phyloP scores from a whole-genome alignment of 2,888 invertebrate species.

The Nemurella pictetii region DNA sequence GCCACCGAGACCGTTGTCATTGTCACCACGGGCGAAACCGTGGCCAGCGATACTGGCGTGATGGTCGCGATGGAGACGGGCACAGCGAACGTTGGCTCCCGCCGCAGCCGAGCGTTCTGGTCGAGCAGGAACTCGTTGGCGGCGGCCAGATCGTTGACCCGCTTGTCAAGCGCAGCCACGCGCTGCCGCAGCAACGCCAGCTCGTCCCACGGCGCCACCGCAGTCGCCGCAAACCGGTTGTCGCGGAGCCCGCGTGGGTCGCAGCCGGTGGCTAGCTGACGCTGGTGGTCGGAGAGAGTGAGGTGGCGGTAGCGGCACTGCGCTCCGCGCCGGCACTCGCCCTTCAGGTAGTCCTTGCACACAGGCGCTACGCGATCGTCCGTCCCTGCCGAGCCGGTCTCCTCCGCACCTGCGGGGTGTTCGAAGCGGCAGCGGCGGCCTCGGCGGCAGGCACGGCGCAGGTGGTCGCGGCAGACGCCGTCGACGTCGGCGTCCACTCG shows the following conservation, averaged over 20 bases:
- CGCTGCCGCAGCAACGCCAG: constrained; percentile 67
- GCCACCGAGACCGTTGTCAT: constrained; percentile 62
- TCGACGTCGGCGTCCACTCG: neutral
- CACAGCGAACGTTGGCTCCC: constrained; percentile 55
- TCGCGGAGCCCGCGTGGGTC: constrained; percentile 5
- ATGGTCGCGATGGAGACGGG: constrained; percentile 65
- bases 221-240: constrained; percentile 40
- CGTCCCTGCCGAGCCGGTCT: neutral
- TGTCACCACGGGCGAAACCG: constrained; percentile 58
- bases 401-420: constrained; percentile 48
- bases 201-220: constrained; percentile 61
- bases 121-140: constrained; percentile 78
- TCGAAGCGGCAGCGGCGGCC: constrained; percentile 57
- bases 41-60: constrained; percentile 61
- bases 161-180: constrained; percentile 70
- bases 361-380: constrained; percentile 49
- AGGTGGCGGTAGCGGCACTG: constrained; percentile 55
- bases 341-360: constrained; percentile 58
- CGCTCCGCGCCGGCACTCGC: constrained; percentile 55
- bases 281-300: constrained; percentile 46
- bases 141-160: constrained; percentile 70
- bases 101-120: constrained; percentile 72
- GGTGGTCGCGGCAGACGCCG: constrained; percentile 60
- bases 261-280: constrained; percentile 35
- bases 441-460: constrained; percentile 61